Conservation (phyloP, 2,888 invertebrate genomes). For the Antitype chi region DNA sequence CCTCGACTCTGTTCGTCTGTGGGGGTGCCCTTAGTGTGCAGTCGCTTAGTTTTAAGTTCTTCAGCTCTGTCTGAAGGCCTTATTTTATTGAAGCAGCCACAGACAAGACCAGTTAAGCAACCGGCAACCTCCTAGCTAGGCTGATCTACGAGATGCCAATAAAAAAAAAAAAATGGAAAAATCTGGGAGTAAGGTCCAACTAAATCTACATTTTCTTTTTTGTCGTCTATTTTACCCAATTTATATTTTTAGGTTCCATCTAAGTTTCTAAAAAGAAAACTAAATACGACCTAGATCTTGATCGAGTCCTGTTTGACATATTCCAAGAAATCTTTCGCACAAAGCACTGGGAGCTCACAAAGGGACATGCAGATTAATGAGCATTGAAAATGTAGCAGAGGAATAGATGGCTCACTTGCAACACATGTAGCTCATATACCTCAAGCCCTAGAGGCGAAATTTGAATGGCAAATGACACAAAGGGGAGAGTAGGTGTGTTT, state of each 20-base stretch:
- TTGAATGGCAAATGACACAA: conserved; percentile 37
- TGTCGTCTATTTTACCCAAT: too few species aligned
- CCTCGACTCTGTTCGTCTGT: too few species aligned
- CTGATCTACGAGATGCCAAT: too few species aligned
- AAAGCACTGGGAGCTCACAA: conserved; percentile 65
- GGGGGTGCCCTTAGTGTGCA: too few species aligned
- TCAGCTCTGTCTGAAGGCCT: too few species aligned
- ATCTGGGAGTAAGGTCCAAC: not conserved
- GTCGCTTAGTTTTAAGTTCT: too few species aligned
- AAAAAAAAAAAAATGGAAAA: not conserved
- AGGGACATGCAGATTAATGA: conserved; percentile 69
- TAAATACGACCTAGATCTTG: conserved; percentile 16
- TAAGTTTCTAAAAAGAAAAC: not conserved
- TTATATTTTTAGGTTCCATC: not conserved
- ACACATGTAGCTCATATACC: conserved; percentile 45
- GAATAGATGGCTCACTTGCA: conserved; percentile 41
- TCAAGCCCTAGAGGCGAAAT: conserved; percentile 30
- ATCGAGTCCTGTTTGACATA: conserved; percentile 37
- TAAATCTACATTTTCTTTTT: not conserved
- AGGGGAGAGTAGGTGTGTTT: conserved; percentile 45
- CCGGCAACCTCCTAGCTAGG: too few species aligned
- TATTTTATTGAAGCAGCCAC: too few species aligned
- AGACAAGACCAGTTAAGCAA: too few species aligned
- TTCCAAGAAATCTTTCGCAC: conserved; percentile 63
- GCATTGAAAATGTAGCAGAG: conserved; percentile 62